These are phyloP conservation scores for Hycleus cichorii DNA, from an alignment of 1,140 invertebrate species.

Conservation along the genomic window DNA sequence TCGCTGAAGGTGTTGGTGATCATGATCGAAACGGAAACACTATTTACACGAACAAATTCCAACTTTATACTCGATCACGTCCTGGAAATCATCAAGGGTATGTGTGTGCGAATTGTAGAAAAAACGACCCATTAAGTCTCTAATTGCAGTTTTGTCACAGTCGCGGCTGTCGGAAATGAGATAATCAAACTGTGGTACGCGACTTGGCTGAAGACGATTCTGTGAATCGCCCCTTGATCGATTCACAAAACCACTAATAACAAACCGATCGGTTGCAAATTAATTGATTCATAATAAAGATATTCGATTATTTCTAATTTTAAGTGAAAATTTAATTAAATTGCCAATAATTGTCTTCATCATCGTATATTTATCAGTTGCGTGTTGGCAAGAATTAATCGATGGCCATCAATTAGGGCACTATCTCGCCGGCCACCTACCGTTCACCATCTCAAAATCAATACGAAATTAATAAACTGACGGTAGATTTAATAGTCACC, in stretches of 20 bases:
- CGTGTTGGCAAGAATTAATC: too few species aligned
- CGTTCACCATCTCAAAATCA: neutral
- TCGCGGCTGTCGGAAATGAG: constrained; percentile 33
- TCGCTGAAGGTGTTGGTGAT: constrained; percentile 1
- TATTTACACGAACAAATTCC: constrained; percentile 1
- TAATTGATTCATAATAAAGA: neutral
- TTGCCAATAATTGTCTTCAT: too few species aligned
- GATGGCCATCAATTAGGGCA: too few species aligned
- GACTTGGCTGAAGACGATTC: constrained; percentile 19
- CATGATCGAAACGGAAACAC: neutral
- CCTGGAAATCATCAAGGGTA: constrained; percentile 17
- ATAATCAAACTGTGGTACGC: constrained; percentile 31
- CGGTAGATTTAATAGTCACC: constrained; percentile 26
- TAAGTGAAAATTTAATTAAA: too few species aligned
- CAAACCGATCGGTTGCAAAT: neutral
- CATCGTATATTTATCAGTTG: too few species aligned
- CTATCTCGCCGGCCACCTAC: neutral
- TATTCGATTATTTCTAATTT: too few species aligned
- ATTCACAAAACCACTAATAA: neutral
- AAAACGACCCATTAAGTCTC: constrained; percentile 28
- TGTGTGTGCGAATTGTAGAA: constrained; percentile 1
- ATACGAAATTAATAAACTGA: constrained; percentile 11
- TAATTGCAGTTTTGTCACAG: constrained; percentile 32
- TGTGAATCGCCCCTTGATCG: constrained; percentile 2
- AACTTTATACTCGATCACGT: constrained; percentile 11